These are phyloP conservation scores for Cataglyphis rosenhaueri DNA, from an alignment of 2,888 invertebrate species.

Conservation along the genomic window DNA sequence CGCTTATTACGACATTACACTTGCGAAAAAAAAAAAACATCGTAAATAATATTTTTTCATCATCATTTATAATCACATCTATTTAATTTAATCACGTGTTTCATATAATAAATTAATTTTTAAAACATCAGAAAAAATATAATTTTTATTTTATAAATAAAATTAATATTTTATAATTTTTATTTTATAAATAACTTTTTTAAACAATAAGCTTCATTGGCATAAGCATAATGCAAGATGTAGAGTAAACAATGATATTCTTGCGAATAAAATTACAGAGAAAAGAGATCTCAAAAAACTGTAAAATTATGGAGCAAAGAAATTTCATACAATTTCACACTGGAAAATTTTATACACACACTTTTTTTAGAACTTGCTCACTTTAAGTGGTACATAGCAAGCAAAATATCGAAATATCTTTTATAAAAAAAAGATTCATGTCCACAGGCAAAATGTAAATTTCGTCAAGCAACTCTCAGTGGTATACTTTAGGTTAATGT, in stretches of 20 bases:
- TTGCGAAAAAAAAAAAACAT: not conserved
- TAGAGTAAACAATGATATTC: not conserved
- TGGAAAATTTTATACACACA: too few species aligned
- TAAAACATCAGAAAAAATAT: not conserved
- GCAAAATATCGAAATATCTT: not conserved
- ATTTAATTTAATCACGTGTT: not conserved
- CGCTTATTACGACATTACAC: too few species aligned
- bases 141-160: not conserved
- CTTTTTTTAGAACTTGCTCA: constrained; percentile 17
- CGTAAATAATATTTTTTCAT: not conserved
- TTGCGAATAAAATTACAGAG: not conserved
- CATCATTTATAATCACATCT: not conserved
- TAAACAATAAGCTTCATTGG: not conserved
- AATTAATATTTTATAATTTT: not conserved
- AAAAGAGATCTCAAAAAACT: constrained; percentile 1
- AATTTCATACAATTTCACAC: not conserved
- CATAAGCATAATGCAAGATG: constrained; percentile 6
- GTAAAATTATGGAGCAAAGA: constrained; percentile 13
- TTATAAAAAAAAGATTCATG: constrained; percentile 5
- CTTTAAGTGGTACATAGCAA: not conserved
- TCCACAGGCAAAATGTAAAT: constrained; percentile 12
- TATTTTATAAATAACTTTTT: not conserved
- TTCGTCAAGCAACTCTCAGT: constrained; percentile 15
- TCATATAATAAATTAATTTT: not conserved
- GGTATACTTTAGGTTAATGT: constrained; percentile 11